Evolutionary conservation across 2,888 invertebrate genomes (phyloP), one percentile per base, ranked within the genome.

Genomic region (Oscheius sp.): DNA sequence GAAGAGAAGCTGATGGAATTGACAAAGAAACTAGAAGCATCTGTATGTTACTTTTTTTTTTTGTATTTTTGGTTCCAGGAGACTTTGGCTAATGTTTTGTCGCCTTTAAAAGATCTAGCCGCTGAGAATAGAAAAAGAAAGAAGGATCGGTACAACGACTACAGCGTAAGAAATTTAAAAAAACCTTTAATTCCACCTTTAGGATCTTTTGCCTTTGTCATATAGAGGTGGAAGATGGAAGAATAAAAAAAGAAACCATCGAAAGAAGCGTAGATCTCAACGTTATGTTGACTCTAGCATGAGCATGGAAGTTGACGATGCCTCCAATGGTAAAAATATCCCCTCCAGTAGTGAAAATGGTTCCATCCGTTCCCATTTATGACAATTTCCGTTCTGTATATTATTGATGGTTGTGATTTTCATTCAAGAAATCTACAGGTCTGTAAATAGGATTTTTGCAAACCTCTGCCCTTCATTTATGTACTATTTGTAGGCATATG

Each of bases 231-330:
- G 14, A 36, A 36, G 36, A 36, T 9, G 8, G 14, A 47, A 47
- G 24, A 24, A 47, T 17, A 54, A 33, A 32, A 20, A 22, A 24
- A 50, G 50, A 50, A 28, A 50, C 26, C 8, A 26, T 14, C n/a
- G 30, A 26, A 1, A 32, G 20, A 33, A 54, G 36, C 54, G 33
- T 24, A 17, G 22, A 12, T 24, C 47, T 9, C 32, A 54, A 9
- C 26, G 30, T n/a, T 26, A 22, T n/a, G 28, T 28, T 14, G 50
- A 50, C 30, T 14, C n/a, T 14, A 50, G 22, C 2, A 14, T 50
- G 36, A 56, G 56, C 38, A 56, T 56, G 59, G 59, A 59, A 59
- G 44, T 59, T 2, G 59, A 59, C 26, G 59, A 59, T 24, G 26
- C 44, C n/a, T 26, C 41, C 26, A 59, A 44, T 28, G 59, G 59